These are phyloP conservation scores for Neoarius graeffei DNA, from an alignment of 2,113 vertebrate species.

Conservation along the genomic window DNA sequence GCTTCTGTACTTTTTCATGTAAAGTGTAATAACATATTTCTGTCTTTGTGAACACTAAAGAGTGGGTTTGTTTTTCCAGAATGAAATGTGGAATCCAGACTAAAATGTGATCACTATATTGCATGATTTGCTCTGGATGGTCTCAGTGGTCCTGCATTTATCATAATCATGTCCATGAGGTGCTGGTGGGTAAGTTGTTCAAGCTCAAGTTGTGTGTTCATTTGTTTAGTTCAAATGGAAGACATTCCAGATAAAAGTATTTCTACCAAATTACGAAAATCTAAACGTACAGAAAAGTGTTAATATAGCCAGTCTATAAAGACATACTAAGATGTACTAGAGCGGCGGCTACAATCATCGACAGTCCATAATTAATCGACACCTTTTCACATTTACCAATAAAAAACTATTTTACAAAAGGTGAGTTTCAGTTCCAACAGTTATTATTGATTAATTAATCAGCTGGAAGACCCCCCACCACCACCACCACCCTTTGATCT, in stretches of 20 bases:
- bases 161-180: background rate
- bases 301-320: background rate
- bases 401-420: too few species aligned
- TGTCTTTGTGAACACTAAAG: background rate
- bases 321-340: background rate
- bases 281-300: background rate
- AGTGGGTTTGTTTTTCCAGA: background rate
- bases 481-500: too few species aligned
- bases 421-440: too few species aligned
- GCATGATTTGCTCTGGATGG: background rate
- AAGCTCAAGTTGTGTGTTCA: background rate
- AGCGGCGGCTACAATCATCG: too few species aligned
- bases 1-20: too few species aligned
- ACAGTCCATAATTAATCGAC: too few species aligned
- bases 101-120: background rate
- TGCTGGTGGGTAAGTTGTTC: background rate
- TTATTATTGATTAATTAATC: too few species aligned
- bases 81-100: background rate
- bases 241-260: background rate
- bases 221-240: background rate
- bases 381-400: too few species aligned
- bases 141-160: background rate
- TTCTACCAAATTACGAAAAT: background rate
- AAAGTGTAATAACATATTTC: background rate
- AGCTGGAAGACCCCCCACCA: too few species aligned